Percentiles rank a stretch among this genome's conserved stretches.
These are phyloP conservation scores for Stylophora pistillata DNA, from an alignment of 64 coral and sea anemone species.

Conservation along the genomic window DNA sequence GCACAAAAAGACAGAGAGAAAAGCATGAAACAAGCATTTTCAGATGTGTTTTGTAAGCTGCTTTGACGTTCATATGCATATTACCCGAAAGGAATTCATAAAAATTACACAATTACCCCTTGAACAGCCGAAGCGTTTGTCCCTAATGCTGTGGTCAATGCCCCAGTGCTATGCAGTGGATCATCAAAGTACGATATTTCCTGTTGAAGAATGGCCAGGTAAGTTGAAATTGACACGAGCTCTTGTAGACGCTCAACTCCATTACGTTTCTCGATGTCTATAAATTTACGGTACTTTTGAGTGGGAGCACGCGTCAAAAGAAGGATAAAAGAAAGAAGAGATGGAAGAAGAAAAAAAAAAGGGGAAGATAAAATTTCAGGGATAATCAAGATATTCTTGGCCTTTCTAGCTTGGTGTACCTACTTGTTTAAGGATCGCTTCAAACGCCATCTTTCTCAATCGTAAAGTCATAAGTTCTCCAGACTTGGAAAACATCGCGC, in stretches of 20 bases:
- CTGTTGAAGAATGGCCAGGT: conserved; percentile 18
- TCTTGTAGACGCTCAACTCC: neutral
- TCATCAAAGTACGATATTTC: conserved; percentile 84
- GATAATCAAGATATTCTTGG: neutral
- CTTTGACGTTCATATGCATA: too few species aligned
- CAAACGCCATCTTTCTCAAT: conserved; percentile 70
- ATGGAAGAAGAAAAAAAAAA: too few species aligned
- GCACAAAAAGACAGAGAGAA: neutral
- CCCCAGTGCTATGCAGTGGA: conserved; percentile 62
- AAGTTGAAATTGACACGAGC: too few species aligned
- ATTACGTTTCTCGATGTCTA: too few species aligned
- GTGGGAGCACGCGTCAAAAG: too few species aligned
- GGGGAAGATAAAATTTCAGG: too few species aligned
- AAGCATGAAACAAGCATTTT: neutral
- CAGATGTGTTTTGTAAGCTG: too few species aligned
- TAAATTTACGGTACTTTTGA: too few species aligned
- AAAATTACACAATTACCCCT: conserved; percentile 34
- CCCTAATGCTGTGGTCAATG: conserved; percentile 52
- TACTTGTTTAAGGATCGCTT: conserved; percentile 71
- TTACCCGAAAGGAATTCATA: too few species aligned
- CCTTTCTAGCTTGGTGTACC: neutral
- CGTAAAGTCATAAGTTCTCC: conserved; percentile 78
- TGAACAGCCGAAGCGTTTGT: conserved; percentile 85
- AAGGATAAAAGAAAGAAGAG: too few species aligned
- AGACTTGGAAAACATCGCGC: conserved; percentile 64